These are phyloP conservation scores for Bombyx huttoni DNA, from an alignment of 2,888 invertebrate genomes.

Conservation along the genomic window DNA sequence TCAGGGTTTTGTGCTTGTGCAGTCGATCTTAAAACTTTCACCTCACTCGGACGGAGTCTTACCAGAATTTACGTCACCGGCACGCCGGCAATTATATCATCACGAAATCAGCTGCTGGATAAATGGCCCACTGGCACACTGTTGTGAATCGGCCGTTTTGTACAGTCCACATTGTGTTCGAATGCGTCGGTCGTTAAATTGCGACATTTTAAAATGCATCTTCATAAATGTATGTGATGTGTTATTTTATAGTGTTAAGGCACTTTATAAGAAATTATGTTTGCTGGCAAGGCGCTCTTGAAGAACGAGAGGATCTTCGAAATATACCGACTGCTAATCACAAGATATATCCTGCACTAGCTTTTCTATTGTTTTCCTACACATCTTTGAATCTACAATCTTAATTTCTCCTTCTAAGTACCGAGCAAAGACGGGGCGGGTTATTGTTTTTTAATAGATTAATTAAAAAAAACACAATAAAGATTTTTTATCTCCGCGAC, in stretches of 20 bases:
- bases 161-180: neutral
- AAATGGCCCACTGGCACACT: conserved; percentile 37
- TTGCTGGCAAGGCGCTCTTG: no score
- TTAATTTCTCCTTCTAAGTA: no score
- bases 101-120: conserved; percentile 46
- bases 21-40: conserved; percentile 50
- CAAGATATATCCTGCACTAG: no score
- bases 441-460: no score
- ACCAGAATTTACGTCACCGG: conserved; percentile 45
- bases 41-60: conserved; percentile 27
- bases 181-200: neutral
- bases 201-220: neutral
- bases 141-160: conserved; percentile 5
- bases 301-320: no score
- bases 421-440: no score
- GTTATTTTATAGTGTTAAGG: conserved; percentile 17
- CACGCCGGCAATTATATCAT: conserved; percentile 51
- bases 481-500: no score
- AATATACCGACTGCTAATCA: no score
- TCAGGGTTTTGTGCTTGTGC: neutral
- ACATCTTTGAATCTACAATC: no score
- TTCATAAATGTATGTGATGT: neutral
- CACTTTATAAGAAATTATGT: conserved; percentile 10
- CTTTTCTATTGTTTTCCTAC: no score
- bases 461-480: no score